Conservation (phyloP, 2,113 vertebrate species). For the Trematocara macrostoma region DNA sequence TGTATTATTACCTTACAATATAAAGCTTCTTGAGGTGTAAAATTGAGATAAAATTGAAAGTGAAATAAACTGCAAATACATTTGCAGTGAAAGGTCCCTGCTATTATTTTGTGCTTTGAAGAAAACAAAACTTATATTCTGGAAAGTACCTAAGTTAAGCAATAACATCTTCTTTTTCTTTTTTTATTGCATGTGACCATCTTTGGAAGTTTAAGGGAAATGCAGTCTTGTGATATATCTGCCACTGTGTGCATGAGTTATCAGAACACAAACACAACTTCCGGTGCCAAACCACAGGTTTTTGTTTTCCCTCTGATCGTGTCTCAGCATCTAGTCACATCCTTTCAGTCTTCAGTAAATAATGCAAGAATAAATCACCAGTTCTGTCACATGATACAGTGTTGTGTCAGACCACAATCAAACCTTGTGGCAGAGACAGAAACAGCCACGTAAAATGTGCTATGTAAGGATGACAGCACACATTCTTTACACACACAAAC, state of each 20-base stretch:
- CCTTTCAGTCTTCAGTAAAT: slow-evolving; percentile 12
- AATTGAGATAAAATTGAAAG: neutral
- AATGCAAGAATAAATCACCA: slow-evolving; percentile 13
- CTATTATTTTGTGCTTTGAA: neutral
- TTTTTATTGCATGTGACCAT: neutral
- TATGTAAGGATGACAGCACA: neutral
- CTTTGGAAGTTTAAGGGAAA: neutral
- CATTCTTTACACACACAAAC: neutral
- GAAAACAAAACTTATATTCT: neutral
- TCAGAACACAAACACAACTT: neutral
- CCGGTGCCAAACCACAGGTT: neutral
- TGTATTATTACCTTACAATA: neutral
- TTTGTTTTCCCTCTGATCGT: neutral
- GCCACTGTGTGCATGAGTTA: neutral
- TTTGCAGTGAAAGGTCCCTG: neutral
- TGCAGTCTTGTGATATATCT: neutral
- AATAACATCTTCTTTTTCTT: neutral
- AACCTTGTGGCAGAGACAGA: slow-evolving; percentile 1
- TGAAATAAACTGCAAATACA: neutral
- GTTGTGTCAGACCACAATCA: neutral
- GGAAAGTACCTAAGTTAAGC: neutral
- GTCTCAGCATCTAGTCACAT: neutral
- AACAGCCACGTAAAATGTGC: neutral
- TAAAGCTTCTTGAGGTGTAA: neutral
- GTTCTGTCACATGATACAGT: neutral